These are phyloP conservation scores for Ectemnius cavifrons DNA, from an alignment of 2,888 invertebrate species.

Conservation along the genomic window DNA sequence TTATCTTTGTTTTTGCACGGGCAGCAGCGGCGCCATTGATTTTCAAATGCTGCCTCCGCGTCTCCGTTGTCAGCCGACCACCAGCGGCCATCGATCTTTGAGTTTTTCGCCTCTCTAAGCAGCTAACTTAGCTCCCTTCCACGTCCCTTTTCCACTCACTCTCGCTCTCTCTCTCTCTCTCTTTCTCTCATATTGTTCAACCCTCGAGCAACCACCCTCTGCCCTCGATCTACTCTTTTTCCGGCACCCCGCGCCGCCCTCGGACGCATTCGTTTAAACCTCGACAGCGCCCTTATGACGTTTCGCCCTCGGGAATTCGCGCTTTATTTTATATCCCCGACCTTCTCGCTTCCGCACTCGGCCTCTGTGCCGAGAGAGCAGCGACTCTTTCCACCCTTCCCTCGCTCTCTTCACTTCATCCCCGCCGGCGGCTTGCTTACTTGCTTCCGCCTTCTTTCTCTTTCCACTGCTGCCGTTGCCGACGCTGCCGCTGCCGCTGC, in stretches of 20 bases:
- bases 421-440: neutral
- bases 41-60: slow-evolving; percentile 40
- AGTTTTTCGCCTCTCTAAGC: slow-evolving; percentile 48
- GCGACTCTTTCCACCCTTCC: neutral
- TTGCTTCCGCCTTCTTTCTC: neutral
- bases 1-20: slow-evolving; percentile 32
- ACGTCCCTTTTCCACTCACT: neutral
- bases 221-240: neutral
- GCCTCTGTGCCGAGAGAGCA: neutral
- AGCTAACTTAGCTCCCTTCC: slow-evolving; percentile 21
- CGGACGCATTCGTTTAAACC: neutral
- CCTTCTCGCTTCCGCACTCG: neutral
- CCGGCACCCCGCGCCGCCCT: neutral
- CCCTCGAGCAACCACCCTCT: neutral
- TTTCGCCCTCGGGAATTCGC: slow-evolving; percentile 8
- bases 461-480: neutral
- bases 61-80: slow-evolving; percentile 29
- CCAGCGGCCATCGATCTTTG: slow-evolving; percentile 43
- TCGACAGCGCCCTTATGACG: slow-evolving; percentile 9
- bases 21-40: slow-evolving; percentile 37
- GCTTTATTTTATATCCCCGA: slow-evolving; percentile 4
- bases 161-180: neutral
- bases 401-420: neutral
- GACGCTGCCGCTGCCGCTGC: neutral
- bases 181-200: neutral